phyloP scores from a whole-genome alignment of 2,797 vertebrate species.

The Tauraco hartlaubi region DNA sequence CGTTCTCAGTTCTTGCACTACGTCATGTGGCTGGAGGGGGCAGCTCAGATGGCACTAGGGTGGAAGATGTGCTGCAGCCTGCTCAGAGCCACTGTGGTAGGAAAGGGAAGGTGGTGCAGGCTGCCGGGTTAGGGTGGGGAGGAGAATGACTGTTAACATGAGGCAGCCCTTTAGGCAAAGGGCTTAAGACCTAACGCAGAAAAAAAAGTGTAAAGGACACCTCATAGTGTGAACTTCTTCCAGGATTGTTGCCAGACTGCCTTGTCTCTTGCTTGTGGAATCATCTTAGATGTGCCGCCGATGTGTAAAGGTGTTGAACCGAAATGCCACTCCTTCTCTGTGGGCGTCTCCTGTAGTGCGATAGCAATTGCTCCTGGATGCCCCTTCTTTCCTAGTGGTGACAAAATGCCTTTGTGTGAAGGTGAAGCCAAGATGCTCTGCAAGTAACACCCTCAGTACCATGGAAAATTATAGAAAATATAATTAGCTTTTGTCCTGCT shows the following conservation, averaged over 20 bases:
- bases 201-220: neutral
- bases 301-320: neutral
- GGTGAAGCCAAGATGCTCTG: neutral
- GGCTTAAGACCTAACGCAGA: neutral
- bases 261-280: constrained; percentile 35
- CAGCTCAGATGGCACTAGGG: neutral
- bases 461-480: neutral
- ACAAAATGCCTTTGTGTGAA: neutral
- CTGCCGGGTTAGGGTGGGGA: neutral
- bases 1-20: neutral
- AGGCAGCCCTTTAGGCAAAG: neutral
- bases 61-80: neutral
- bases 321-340: neutral
- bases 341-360: neutral
- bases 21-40: neutral
- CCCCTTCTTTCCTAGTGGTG: neutral
- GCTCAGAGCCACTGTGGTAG: neutral
- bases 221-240: neutral
- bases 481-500: neutral
- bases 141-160: neutral
- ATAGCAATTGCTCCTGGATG: neutral
- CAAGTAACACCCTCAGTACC: neutral
- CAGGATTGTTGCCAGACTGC: constrained; percentile 2
- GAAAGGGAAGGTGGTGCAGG: neutral
- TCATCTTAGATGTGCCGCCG: neutral